Base-by-base conservation (phyloP, 2,113 vertebrate genomes). In the Macquaria ambigua region DNA sequence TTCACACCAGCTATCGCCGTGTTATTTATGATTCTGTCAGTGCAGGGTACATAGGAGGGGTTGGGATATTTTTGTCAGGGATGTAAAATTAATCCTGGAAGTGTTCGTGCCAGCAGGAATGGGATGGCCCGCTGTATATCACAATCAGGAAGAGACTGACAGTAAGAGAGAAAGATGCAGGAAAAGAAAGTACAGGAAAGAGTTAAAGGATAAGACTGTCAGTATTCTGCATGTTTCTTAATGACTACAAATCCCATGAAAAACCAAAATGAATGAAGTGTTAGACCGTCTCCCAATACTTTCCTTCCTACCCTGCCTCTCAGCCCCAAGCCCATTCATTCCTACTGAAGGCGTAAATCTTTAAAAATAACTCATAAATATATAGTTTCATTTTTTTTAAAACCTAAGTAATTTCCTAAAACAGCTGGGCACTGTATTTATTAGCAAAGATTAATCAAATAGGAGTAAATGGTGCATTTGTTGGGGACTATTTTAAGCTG, bases 21-120 rank as follows among this genome's bases (percentile, higher is more conserved):
- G 48, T 86, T 86, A 90, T 91, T 91, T 91, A 93, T 84, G 72
- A 72, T 72, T 74, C 53, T 85, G 83, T 84, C 84, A 83, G 75
- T 34, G 25, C 12, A 41, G 28, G 15, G 61, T 16, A 56, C 20
- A 74, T n/a, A 50, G 59, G 53, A 87, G 78, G 64, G 39, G 48
- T n/a, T 39, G 52, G 39, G 39, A 43, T 67, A 39, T 72, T 86
- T 83, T 81, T 48, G 55, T 80, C 55, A 23, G 50, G 15, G 56
- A 82, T 83, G 21, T 76, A 66, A 76, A 88, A 78, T 28, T 1
- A 87, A 81, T 46, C 31, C 66, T 68, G 71, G 64, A 68, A 75
- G 20, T 39, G 63, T 55, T 84, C 31, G 31, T 77, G 56, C 50
- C 39, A 66, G 70, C 16, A 72, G 69, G 58, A 77, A 84, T n/a